Base-by-base conservation (phyloP, 2,797 vertebrate genomes). In the Pseudocheirus occidentalis region DNA sequence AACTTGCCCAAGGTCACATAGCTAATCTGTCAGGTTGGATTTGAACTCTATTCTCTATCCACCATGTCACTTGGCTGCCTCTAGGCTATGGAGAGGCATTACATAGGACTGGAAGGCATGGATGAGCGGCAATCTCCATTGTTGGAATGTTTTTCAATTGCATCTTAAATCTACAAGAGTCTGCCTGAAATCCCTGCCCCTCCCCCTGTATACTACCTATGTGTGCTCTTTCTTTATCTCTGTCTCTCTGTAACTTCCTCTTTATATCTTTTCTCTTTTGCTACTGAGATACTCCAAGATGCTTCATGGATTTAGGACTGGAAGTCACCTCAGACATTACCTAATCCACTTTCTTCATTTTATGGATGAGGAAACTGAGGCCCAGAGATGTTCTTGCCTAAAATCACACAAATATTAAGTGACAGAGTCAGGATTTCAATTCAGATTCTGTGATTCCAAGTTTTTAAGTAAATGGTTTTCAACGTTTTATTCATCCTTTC, bases 151-250 rank as follows among this genome's bases (percentile, higher is more conserved):
- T 13, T 73, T 73, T n/a, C 16, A 73, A 73, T 73, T 21, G 18
- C 4, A 73, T n/a, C 66, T 21, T 40, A 73, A 40, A 21, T 73
- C n/a, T 6, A 9, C 18, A 21, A 16, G 66, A 21, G 13, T 40
- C 1, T 73, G 16, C 34, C 34, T n/a, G 62, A 34, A 4, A 14
- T 34, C 4, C 59, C 31, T 14, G 4, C 16, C 34, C 6, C 14
- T 40, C 18, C n/a, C n/a, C 34, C 0, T 40, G 28, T 73, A 21
- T 18, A 0, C 16, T n/a, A 2, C n/a, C 62, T 40, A 1, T 3
- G 21, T 5, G 40, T 73, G n/a, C 66, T 40, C n/a, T 73, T 73
- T n/a, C 16, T 73, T 73, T 40, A 40, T 73, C 66, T 73, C 66
- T 73, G 0, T 40, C 16, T n/a, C 62, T 73, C n/a, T 21, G 9